These are phyloP conservation scores for Clanis bilineata DNA, from an alignment of 2,888 invertebrate genomes.

Conservation along the genomic window DNA sequence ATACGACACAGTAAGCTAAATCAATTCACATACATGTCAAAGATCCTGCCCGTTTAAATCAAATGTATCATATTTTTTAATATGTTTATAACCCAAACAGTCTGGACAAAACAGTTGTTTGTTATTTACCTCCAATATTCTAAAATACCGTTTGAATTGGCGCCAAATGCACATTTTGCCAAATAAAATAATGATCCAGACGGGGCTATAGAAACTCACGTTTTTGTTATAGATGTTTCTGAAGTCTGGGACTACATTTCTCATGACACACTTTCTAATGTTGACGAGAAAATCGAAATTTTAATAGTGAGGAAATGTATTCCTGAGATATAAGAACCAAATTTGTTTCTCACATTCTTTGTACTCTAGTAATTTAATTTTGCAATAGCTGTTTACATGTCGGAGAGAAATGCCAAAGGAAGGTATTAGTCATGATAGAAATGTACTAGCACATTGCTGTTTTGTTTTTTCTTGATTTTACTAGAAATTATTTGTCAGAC, in stretches of 20 bases:
- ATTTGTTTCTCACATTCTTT: conserved; percentile 24
- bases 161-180: conserved; percentile 75
- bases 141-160: conserved; percentile 61
- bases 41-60: neutral
- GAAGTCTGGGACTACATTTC: conserved; percentile 39
- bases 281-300: neutral
- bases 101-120: conserved; percentile 49
- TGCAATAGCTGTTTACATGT: conserved; percentile 28
- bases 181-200: conserved; percentile 70
- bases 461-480: no score
- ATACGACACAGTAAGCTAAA: neutral
- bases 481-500: no score
- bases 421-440: conserved; percentile 38
- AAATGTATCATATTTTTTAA: conserved; percentile 3
- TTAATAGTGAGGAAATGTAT: neutral
- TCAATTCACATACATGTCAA: neutral
- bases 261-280: neutral
- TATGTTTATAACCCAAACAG: conserved; percentile 15
- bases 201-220: conserved; percentile 48
- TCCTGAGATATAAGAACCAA: conserved; percentile 15
- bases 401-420: conserved; percentile 39
- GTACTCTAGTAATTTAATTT: conserved; percentile 20
- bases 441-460: no score
- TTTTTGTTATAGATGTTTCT: conserved; percentile 36
- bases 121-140: conserved; percentile 54